Evolutionary conservation across 37 sponge, comb jelly and placozoan genomes (phyloP).

Genomic region (Bolinopsis microptera): DNA sequence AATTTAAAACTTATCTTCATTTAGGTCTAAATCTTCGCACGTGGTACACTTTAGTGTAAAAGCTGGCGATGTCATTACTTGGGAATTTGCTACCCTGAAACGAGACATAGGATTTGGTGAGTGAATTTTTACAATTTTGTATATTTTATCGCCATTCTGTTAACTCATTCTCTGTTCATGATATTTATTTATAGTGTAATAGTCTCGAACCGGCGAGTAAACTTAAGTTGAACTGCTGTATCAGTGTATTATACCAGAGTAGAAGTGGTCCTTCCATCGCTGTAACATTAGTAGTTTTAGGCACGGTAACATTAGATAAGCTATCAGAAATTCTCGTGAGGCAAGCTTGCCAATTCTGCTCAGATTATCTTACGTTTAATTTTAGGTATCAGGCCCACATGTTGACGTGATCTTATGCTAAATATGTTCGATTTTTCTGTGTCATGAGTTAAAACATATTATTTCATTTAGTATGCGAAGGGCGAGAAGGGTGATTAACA

Average conservation of each 20-base stretch:
- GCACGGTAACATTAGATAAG: too few relatives aligned
- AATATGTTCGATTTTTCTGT: not conserved
- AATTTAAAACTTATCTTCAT: not conserved
- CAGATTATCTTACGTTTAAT: not conserved
- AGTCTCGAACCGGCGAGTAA: too few relatives aligned
- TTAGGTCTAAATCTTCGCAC: conserved; percentile 85
- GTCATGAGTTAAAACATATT: not conserved
- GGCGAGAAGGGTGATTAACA: not conserved
- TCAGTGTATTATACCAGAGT: not conserved
- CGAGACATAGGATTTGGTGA: conserved; percentile 89
- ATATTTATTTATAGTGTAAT: too few relatives aligned
- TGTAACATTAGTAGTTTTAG: not conserved
- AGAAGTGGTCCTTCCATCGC: not conserved
- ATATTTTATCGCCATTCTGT: too few relatives aligned
- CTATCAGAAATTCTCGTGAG: too few relatives aligned
- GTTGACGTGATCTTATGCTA: not conserved
- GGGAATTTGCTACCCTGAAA: conserved; percentile 95
- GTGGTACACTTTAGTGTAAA: conserved; percentile 94
- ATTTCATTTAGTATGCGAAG: not conserved
- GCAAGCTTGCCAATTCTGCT: not conserved
- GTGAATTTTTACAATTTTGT: conserved; percentile 36
- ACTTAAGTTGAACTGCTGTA: too few relatives aligned
- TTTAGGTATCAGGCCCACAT: not conserved
- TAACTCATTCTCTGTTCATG: too few relatives aligned
- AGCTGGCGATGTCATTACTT: conserved; percentile 83